These are phyloP conservation scores for Diorhabda sublineata DNA, from an alignment of 1,140 invertebrate species.

Conservation along the genomic window DNA sequence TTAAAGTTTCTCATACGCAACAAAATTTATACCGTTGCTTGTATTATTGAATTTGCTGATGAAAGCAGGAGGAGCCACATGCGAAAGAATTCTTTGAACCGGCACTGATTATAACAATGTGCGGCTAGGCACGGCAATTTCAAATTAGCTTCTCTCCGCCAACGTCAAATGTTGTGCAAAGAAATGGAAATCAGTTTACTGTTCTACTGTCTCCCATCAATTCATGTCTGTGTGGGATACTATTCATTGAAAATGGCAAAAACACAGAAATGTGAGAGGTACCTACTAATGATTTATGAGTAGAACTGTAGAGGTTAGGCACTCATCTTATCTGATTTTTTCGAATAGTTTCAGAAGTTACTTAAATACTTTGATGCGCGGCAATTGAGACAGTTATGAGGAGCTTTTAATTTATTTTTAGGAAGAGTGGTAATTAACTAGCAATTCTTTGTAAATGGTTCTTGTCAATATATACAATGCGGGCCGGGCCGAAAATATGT, in stretches of 20 bases:
- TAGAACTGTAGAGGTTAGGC: neutral
- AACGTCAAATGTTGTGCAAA: conserved; percentile 1
- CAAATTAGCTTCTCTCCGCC: neutral
- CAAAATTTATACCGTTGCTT: too few species aligned
- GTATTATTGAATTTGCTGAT: too few species aligned
- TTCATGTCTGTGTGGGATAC: neutral
- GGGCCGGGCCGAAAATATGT: too few species aligned
- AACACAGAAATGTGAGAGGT: neutral
- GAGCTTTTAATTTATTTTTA: too few species aligned
- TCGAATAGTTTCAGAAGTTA: neutral
- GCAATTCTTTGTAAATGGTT: too few species aligned
- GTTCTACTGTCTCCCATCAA: neutral
- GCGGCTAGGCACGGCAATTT: conserved; percentile 1
- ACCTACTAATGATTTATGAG: neutral
- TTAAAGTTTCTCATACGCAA: too few species aligned
- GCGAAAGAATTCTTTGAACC: neutral
- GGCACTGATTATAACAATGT: conserved; percentile 2
- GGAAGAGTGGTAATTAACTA: too few species aligned
- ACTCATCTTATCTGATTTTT: neutral
- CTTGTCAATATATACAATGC: too few species aligned
- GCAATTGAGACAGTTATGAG: too few species aligned
- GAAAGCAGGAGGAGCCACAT: too few species aligned
- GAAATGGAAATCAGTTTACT: conserved; percentile 2
- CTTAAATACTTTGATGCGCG: too few species aligned
- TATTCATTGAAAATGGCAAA: neutral